These are phyloP conservation scores for Thrips palmi DNA, from an alignment of 1,140 invertebrate species.

Conservation along the genomic window DNA sequence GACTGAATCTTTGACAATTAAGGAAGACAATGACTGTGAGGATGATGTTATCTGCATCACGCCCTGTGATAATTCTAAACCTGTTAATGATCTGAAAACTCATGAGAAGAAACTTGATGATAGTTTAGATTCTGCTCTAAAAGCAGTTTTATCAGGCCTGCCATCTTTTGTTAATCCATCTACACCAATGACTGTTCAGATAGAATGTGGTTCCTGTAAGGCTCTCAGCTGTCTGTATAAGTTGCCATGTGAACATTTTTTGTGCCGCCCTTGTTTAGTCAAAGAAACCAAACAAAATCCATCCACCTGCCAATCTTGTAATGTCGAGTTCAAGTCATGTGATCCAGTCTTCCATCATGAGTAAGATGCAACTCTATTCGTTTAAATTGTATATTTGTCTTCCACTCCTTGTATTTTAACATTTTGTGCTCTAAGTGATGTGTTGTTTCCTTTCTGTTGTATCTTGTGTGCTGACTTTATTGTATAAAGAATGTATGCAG, in stretches of 20 bases:
- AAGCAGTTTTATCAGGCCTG: conserved; percentile 14
- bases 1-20: conserved; percentile 2
- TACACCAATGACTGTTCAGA: not conserved
- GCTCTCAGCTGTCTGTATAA: conserved; percentile 21
- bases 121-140: conserved; percentile 13
- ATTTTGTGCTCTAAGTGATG: too few species aligned
- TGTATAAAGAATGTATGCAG: too few species aligned
- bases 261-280: conserved; percentile 20
- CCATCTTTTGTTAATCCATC: conserved; percentile 15
- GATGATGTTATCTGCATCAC: not conserved
- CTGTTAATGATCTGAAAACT: conserved; percentile 5
- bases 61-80: conserved; percentile 4
- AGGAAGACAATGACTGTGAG: not conserved
- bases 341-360: too few species aligned
- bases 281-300: conserved; percentile 5
- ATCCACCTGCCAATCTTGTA: too few species aligned
- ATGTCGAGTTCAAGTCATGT: too few species aligned
- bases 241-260: conserved; percentile 25
- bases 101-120: conserved; percentile 10
- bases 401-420: too few species aligned
- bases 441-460: too few species aligned
- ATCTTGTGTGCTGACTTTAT: too few species aligned
- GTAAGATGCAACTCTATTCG: too few species aligned
- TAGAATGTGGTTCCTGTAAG: conserved; percentile 20
- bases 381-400: too few species aligned